Evolutionary conservation across 1,140 invertebrate species (phyloP).

Genomic region (Trinorchestia longiramus): DNA sequence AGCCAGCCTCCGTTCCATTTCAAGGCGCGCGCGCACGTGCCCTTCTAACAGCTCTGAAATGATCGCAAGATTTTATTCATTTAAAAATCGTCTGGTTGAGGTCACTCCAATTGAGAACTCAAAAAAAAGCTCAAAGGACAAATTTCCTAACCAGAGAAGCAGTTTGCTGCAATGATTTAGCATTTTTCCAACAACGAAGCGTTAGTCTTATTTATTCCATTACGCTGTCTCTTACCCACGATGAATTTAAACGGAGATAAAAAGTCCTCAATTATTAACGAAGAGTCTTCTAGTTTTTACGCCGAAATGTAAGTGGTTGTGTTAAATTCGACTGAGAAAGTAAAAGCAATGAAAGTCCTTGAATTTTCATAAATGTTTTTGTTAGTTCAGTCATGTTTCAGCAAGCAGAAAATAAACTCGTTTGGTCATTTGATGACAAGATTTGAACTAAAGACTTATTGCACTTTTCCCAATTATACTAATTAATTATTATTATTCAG

Average conservation of each 20-base stretch:
- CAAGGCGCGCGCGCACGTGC: background rate
- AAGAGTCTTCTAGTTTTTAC: background rate
- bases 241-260: background rate
- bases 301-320: background rate
- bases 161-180: background rate
- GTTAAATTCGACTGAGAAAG: background rate
- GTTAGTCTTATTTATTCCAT: background rate
- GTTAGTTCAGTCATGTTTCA: background rate
- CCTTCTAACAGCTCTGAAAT: background rate
- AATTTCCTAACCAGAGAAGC: background rate
- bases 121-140: background rate
- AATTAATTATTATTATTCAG: too few relatives aligned
- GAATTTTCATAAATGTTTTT: background rate
- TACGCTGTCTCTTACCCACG: background rate
- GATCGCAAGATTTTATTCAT: constrained; percentile 1
- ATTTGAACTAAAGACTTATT: too few relatives aligned
- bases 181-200: background rate
- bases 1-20: background rate
- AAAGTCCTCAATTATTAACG: background rate
- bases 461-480: too few relatives aligned
- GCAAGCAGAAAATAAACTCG: too few relatives aligned
- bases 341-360: background rate
- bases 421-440: too few relatives aligned
- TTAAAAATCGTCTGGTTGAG: background rate
- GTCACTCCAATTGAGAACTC: constrained; percentile 4